Base-by-base conservation (phyloP, 2,888 invertebrate genomes). In the Podotricha telesiphe region DNA sequence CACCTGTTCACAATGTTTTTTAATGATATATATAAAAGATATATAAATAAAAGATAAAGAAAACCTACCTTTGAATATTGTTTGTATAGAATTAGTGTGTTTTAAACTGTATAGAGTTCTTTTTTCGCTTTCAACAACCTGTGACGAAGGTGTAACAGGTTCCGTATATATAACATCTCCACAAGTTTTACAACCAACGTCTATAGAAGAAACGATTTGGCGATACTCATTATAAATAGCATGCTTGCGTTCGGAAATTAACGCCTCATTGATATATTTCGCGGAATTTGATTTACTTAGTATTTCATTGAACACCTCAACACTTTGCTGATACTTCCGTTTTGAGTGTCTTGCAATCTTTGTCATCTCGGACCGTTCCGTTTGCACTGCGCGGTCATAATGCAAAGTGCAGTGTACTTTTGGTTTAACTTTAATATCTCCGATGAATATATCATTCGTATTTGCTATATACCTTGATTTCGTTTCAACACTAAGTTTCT, bases 61-160 rank as follows among this genome's bases (percentile, higher is more conserved):
- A 34, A 7, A 8, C 10, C 1, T 76, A 88, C 90, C 86, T 87
- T 83, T 86, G 61, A 86, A 90, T 72, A 91, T 80, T 11, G 89
- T 89, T 68, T 82, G 82, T 64, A 91, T 74, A 1, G 89, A 88
- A 69, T 72, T 63, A 20, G 69, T 56, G 65, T 69, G 47, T 19
- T 13, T 56, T 22, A 66, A 42, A 51, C 22, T 59, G 50, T 48
- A 22, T 19, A 37, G 40, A 17, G 59, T 45, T 37, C 50, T 59
- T 34, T 40, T 22, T 0, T 19, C n/a, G 15, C 56, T 51, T 37
- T 69, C 56, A 10, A 45, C 40, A 51, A 55, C 67, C 28, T 37
- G 34, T 19, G 53, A 11, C 4, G 68, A 80, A 1, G 88, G 85
- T 74, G 83, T 80, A 0, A n/a, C n/a, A n/a, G 81, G 77, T 67